A percentile compares a stretch with the other conserved stretches of the same genome.
These are phyloP conservation scores for Eudemis profundana DNA, from an alignment of 2,888 invertebrate species.

Conservation along the genomic window DNA sequence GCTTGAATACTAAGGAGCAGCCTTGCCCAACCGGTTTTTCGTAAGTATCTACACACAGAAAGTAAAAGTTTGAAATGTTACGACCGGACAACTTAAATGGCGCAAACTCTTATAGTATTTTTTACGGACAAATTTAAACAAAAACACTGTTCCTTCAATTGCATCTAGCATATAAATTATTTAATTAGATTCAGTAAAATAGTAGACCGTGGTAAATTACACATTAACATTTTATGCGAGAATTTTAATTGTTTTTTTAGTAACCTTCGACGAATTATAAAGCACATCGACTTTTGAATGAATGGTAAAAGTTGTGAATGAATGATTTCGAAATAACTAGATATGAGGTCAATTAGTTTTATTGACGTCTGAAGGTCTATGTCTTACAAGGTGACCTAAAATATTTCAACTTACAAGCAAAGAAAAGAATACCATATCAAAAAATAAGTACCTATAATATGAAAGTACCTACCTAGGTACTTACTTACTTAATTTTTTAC, in stretches of 20 bases:
- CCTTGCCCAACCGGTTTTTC: slow-evolving; percentile 59
- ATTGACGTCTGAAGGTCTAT: slow-evolving; percentile 20
- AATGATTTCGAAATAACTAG: slow-evolving; percentile 26
- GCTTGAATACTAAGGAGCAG: slow-evolving; percentile 46
- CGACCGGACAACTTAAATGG: slow-evolving; percentile 28
- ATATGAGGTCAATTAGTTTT: slow-evolving; percentile 21
- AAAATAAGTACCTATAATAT: neutral
- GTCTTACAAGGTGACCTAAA: slow-evolving; percentile 1
- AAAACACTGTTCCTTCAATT: slow-evolving; percentile 16
- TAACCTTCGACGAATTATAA: slow-evolving; percentile 21
- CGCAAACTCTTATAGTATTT: neutral
- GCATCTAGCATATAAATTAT: neutral
- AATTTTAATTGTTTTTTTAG: slow-evolving; percentile 17
- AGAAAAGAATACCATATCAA: no score
- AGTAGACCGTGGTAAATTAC: slow-evolving; percentile 19
- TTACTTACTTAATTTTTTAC: neutral
- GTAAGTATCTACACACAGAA: slow-evolving; percentile 61
- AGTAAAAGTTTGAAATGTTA: slow-evolving; percentile 61
- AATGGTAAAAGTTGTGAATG: slow-evolving; percentile 32
- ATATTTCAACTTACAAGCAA: neutral
- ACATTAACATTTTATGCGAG: neutral
- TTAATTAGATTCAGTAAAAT: slow-evolving; percentile 20
- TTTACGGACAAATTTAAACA: slow-evolving; percentile 23
- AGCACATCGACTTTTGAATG: slow-evolving; percentile 28
- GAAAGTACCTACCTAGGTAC: no score